Percentiles rank a stretch among this genome's conserved stretches.
phyloP scores from a whole-genome alignment of 2,113 vertebrate genomes.

The Eleginops maclovinus region DNA sequence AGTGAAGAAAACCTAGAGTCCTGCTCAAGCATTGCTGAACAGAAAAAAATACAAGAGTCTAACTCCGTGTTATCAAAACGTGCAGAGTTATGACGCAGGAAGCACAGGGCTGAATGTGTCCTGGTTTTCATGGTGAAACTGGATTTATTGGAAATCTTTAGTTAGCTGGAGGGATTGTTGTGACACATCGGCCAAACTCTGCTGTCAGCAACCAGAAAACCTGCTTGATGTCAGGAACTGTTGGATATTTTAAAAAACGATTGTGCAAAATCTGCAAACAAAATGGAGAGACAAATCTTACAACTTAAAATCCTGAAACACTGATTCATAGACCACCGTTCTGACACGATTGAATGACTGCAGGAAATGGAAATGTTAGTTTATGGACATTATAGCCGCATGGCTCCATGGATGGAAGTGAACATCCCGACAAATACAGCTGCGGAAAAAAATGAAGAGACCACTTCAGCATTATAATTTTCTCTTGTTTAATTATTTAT shows the following conservation, averaged over 20 bases:
- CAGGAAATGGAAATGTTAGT: too few relatives aligned
- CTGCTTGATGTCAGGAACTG: neutral
- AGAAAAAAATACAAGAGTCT: neutral
- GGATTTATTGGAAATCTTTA: neutral
- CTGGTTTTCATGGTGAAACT: neutral
- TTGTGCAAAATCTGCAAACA: too few relatives aligned
- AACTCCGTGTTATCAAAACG: neutral
- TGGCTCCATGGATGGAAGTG: too few relatives aligned
- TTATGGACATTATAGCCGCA: too few relatives aligned
- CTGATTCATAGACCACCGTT: too few relatives aligned
- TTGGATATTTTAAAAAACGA: neutral
- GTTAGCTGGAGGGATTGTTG: neutral
- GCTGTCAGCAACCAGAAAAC: neutral
- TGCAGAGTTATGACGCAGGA: neutral
- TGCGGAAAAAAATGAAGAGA: too few relatives aligned
- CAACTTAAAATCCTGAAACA: too few relatives aligned
- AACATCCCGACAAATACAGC: too few relatives aligned
- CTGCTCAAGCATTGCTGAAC: neutral
- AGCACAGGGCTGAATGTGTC: neutral
- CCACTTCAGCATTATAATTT: too few relatives aligned
- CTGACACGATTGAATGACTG: too few relatives aligned
- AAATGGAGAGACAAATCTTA: too few relatives aligned
- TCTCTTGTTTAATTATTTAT: too few relatives aligned
- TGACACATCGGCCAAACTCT: neutral
- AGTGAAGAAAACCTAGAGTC: neutral